Base-by-base conservation (phyloP, 2,888 invertebrate species). In the Polietes domitor region DNA sequence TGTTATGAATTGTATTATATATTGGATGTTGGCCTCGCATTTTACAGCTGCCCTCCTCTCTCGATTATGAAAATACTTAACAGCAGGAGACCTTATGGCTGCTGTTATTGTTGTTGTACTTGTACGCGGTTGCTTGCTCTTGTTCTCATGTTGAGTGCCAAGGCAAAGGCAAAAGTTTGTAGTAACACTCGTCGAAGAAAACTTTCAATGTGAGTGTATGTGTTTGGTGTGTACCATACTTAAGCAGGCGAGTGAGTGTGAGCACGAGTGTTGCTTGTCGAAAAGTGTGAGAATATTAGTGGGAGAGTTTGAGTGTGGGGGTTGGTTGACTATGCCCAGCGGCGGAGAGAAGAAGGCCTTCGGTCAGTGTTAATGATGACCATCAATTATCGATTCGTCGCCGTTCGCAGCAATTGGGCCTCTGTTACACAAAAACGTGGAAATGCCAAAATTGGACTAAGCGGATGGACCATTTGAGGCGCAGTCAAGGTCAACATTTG, bases 111-210 rank as follows among this genome's bases (percentile, higher is more conserved):
- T 75, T 73, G 26, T 17, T 28, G 47, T 28, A 19, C 50, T 72
- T 50, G 53, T 50, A 28, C 17, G 53, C 24, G 58, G 26, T 58
- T 58, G 58, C 58, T 58, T 58, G 58, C 24, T 58, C 24, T 58
- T 58, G 58, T 19, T 58, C 58, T 26, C 26, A 26, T 70, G 81
- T 82, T 85, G 82, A 83, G 85, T 86, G 85, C 86, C 86, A 86
- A 86, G 83, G 85, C 86, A 78, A 85, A 85, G 83, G 58, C 26
- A 26, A 58, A 58, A 58, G 58, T 58, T 58, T 77, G 72, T 75
- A 76, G 32, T 61, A 82, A 77, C 85, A 85, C 82, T 85, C 77
- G 55, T 1, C 10, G 15, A 4, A 15, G 47, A 47, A 47, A 83
- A 79, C 70, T 72, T 70, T 76, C 71, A 12, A 32, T 77, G 47